A percentile compares a stretch with the other conserved stretches of the same genome.
Conservation (phyloP, 2,113 vertebrate genomes). For the Cichladusa arquata region DNA sequence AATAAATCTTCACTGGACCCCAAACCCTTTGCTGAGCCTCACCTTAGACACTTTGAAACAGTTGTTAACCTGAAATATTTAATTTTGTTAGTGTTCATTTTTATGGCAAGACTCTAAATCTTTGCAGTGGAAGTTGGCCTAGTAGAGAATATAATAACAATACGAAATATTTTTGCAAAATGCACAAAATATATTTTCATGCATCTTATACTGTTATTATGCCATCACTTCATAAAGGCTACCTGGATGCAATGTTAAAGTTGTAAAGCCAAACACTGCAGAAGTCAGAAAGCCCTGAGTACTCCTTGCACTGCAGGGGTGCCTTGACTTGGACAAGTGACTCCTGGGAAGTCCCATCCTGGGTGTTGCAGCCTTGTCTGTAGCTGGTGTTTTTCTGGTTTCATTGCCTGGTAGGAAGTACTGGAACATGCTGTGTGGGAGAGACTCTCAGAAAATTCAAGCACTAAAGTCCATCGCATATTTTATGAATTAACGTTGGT, state of each 20-base stretch:
- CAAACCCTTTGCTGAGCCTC: neutral
- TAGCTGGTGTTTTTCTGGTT: neutral
- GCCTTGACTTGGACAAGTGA: neutral
- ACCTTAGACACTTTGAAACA: neutral
- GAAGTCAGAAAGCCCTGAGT: neutral
- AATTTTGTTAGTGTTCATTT: neutral
- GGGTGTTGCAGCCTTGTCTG: neutral
- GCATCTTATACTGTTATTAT: rapidly evolving
- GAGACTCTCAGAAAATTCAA: neutral
- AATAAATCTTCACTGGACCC: neutral
- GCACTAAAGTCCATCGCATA: neutral
- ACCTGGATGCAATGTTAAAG: neutral
- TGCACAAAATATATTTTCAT: neutral
- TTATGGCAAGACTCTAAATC: neutral
- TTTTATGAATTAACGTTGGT: neutral
- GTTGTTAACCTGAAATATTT: neutral
- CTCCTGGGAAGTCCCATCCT: neutral
- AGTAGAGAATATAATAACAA: neutral
- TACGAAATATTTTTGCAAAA: neutral
- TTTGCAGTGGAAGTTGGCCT: neutral
- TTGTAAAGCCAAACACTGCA: neutral
- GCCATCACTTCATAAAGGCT: neutral
- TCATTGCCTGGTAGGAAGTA: neutral
- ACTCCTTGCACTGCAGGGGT: neutral
- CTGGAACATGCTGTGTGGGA: neutral